These are phyloP conservation scores for Polyploca ridens DNA, from an alignment of 2,888 invertebrate species.

Conservation along the genomic window DNA sequence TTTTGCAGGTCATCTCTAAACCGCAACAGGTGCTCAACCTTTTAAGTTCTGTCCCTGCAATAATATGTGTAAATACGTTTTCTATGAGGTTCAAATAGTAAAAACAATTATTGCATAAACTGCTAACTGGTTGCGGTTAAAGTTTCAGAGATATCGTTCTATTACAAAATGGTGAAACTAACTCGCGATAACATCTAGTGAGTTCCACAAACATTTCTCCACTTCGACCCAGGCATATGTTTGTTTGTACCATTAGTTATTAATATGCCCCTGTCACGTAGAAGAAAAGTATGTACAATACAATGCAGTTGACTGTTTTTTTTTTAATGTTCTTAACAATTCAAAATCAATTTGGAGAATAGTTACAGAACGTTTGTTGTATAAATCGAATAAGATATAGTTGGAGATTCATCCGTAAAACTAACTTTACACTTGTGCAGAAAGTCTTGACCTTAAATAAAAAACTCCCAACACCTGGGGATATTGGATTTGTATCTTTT, in stretches of 20 bases:
- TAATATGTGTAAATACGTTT: conserved; percentile 3
- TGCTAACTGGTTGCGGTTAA: not conserved
- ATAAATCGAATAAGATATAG: too few relatives aligned
- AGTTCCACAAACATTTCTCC: conserved; percentile 28
- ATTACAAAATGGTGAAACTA: conserved; percentile 28
- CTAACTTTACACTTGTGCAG: too few relatives aligned
- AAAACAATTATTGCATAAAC: not conserved
- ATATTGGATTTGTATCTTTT: too few relatives aligned
- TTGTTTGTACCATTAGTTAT: not conserved
- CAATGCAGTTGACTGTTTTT: too few relatives aligned
- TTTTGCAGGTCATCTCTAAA: not conserved
- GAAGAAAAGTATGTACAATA: too few relatives aligned
- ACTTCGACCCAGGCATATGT: not conserved
- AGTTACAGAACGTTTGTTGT: too few relatives aligned
- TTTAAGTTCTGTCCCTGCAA: not conserved
- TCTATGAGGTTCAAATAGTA: not conserved
- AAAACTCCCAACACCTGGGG: too few relatives aligned
- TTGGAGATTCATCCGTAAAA: too few relatives aligned
- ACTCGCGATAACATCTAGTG: conserved; percentile 31
- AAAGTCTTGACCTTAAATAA: too few relatives aligned
- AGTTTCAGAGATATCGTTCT: conserved; percentile 7
- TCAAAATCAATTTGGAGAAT: too few relatives aligned
- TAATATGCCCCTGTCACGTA: not conserved
- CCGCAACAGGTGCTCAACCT: not conserved
- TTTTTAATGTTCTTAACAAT: too few relatives aligned